Base-by-base conservation (phyloP, 2,888 invertebrate genomes). In the Koerneria pararmatus region DNA sequence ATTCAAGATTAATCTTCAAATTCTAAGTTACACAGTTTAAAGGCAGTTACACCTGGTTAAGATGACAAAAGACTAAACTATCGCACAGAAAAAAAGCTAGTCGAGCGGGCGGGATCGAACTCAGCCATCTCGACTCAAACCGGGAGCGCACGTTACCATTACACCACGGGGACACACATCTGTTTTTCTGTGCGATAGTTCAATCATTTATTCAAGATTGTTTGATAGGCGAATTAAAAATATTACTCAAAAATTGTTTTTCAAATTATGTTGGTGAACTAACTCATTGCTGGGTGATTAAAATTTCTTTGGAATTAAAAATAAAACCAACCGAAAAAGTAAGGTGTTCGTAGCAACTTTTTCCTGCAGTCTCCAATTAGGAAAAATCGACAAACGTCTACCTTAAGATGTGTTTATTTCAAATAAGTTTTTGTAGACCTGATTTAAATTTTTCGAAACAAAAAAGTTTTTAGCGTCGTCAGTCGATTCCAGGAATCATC, bases 291-390 rank as follows among this genome's bases (percentile, higher is more conserved):
- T n/a, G n/a, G n/a, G n/a, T n/a, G n/a, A n/a, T n/a, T n/a, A n/a
- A n/a, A n/a, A 41, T 41, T 41, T 41, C 11, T 41, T n/a, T 11
- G 15, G 24, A n/a, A 27, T 24, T 8, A 11, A 51, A 51, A 51
- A 15, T 8, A 51, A 11, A 49, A 29, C 58, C n/a, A 56, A 78
- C 78, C 80, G 60, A 82, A 82, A 69, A 82, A 82, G 64, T 82
- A 82, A 2, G 82, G 82, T 1, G 82, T 82, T 58, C 81, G 48
- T 6, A 82, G 69, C 6, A 82, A 68, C 48, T 82, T 82, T 67
- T 82, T 82, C 27, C 82, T 74, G 62, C 82, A 82, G 61, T 82
- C 82, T 8, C 78, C 79, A 58, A 82, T 82, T 24, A 82, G 67
- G 51, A 82, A 70, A 53, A 82, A 82, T 5, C 82, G 76, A 57